phyloP scores from a whole-genome alignment of 1,140 invertebrate species.

The Bursaphelenchus mucronatus region DNA sequence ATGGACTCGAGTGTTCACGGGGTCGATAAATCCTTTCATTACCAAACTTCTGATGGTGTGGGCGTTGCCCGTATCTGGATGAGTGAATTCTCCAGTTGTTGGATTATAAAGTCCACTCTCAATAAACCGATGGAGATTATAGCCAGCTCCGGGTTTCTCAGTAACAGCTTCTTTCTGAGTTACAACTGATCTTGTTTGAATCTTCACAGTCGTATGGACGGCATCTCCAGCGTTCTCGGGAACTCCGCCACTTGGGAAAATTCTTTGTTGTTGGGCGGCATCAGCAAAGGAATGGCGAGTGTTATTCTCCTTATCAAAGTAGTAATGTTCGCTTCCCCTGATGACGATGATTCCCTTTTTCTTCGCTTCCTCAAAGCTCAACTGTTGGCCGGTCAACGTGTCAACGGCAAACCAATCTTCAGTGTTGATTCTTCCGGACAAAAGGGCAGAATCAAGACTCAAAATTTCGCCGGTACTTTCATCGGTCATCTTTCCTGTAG shows the following conservation, averaged over 20 bases:
- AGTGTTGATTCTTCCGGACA: slow-evolving; percentile 45
- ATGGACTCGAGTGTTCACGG: slow-evolving; percentile 64
- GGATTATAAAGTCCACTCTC: slow-evolving; percentile 50
- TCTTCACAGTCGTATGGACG: slow-evolving; percentile 67
- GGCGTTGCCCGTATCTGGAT: slow-evolving; percentile 41
- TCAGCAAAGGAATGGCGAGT: slow-evolving; percentile 72
- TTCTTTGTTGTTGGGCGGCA: slow-evolving; percentile 56
- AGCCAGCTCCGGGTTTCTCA: slow-evolving; percentile 59
- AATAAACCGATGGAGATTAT: slow-evolving; percentile 33
- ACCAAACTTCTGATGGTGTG: slow-evolving; percentile 48
- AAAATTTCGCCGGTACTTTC: slow-evolving; percentile 69
- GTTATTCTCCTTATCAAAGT: slow-evolving; percentile 69
- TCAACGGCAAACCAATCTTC: slow-evolving; percentile 70
- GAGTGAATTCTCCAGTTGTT: slow-evolving; percentile 62
- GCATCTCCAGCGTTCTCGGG: slow-evolving; percentile 67
- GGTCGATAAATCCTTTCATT: slow-evolving; percentile 47
- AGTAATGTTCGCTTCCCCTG: slow-evolving; percentile 70
- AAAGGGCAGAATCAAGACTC: slow-evolving; percentile 71
- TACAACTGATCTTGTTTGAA: slow-evolving; percentile 48
- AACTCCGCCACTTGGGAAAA: slow-evolving; percentile 58
- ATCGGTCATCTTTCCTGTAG: slow-evolving; percentile 43
- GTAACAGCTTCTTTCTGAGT: slow-evolving; percentile 44
- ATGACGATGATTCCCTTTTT: slow-evolving; percentile 70
- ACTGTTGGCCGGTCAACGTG: slow-evolving; percentile 68
- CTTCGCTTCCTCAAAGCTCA: slow-evolving; percentile 71